phyloP scores from a whole-genome alignment of 2,797 vertebrate genomes.

The Dendrocincla tyrannina region DNA sequence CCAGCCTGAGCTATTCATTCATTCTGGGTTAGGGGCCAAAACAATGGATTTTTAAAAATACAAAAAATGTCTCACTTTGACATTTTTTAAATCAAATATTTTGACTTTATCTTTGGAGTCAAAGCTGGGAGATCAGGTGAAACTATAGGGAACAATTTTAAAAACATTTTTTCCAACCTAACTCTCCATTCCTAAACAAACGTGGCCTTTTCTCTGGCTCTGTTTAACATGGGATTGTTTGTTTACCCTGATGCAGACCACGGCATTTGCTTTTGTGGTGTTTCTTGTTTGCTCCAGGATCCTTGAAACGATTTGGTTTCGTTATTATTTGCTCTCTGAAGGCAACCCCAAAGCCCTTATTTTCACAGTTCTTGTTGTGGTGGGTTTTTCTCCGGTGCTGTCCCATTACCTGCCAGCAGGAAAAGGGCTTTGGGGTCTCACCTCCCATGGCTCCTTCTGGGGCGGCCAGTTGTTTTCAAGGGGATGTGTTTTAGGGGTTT shows the following conservation, averaged over 20 bases:
- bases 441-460: background rate
- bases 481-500: background rate
- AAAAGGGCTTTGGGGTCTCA: fast-evolving
- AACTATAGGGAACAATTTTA: background rate
- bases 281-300: background rate
- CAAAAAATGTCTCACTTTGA: conserved; percentile 11
- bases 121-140: background rate
- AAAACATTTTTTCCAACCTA: background rate
- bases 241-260: background rate
- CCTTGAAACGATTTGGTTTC: background rate
- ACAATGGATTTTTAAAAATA: background rate
- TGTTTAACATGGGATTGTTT: background rate
- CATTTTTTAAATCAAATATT: conserved; percentile 17
- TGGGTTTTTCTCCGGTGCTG: background rate
- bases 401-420: fast-evolving
- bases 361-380: background rate
- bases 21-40: background rate
- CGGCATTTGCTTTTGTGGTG: background rate
- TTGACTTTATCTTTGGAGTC: conserved; percentile 32
- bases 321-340: background rate
- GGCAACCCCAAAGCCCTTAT: background rate
- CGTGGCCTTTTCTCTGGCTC: background rate
- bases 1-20: conserved; percentile 3
- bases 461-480: fast-evolving
- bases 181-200: background rate